These are phyloP conservation scores for Petrocephalus sullivani DNA, from an alignment of 2,797 vertebrate genomes.

Conservation along the genomic window DNA sequence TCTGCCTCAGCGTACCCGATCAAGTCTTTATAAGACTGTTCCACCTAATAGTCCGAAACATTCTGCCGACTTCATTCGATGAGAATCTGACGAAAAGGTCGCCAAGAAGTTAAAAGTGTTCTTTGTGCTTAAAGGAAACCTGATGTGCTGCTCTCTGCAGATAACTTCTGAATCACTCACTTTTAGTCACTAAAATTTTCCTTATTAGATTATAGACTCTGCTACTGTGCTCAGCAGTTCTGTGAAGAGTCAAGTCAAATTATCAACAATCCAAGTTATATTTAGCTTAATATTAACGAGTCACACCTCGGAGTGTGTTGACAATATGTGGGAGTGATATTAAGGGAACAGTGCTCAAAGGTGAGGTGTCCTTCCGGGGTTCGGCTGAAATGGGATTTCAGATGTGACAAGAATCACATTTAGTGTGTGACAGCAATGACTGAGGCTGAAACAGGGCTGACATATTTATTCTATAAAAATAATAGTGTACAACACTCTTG, in stretches of 20 bases:
- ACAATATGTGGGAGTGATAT: constrained; percentile 11
- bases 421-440: background rate
- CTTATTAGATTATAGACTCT: background rate
- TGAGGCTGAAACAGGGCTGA: background rate
- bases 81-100: background rate
- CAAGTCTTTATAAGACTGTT: constrained; percentile 49
- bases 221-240: background rate
- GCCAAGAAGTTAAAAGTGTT: background rate
- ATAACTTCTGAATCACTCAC: background rate
- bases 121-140: background rate
- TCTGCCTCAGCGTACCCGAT: constrained; percentile 38
- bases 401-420: background rate
- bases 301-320: background rate
- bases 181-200: background rate
- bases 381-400: background rate
- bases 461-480: background rate
- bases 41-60: constrained; percentile 28
- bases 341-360: background rate
- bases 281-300: background rate
- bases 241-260: background rate
- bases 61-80: background rate
- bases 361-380: background rate
- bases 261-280: background rate
- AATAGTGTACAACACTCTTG: background rate
- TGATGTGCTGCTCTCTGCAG: background rate